Conservation (phyloP, 2,888 invertebrate species). For the Bellardia bayeri region DNA sequence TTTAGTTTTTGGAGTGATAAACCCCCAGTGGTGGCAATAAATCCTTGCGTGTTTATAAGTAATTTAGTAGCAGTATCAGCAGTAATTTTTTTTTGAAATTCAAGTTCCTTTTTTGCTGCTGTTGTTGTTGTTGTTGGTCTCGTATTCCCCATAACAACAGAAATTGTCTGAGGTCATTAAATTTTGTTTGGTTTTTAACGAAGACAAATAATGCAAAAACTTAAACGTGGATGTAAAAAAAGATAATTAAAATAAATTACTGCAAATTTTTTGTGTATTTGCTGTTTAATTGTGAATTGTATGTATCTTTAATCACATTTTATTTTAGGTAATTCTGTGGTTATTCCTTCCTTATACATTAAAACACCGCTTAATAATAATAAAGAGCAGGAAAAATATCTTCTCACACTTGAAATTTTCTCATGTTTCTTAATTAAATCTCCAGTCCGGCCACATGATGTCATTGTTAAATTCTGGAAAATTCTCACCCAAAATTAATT, state of each 20-base stretch:
- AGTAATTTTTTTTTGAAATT: background rate
- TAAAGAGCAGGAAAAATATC: background rate
- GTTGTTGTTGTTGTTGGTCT: background rate
- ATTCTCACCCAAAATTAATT: slow-evolving; percentile 8
- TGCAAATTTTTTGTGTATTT: background rate
- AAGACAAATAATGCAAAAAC: background rate
- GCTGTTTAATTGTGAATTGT: background rate
- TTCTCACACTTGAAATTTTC: slow-evolving; percentile 52
- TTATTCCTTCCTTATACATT: background rate
- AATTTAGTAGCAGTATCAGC: slow-evolving; percentile 29
- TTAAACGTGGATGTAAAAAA: background rate
- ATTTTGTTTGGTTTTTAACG: slow-evolving; percentile 27
- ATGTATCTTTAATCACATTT: background rate
- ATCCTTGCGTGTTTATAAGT: slow-evolving; percentile 63
- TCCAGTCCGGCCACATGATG: background rate
- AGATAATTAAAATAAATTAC: slow-evolving; percentile 26
- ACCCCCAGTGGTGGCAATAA: slow-evolving; percentile 33
- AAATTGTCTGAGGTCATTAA: slow-evolving; percentile 65
- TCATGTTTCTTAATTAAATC: slow-evolving; percentile 29
- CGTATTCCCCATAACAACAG: slow-evolving; percentile 37
- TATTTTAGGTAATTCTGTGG: slow-evolving; percentile 14
- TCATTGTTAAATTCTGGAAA: slow-evolving; percentile 22
- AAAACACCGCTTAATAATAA: background rate
- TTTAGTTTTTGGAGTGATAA: slow-evolving; percentile 10
- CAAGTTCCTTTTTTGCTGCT: slow-evolving; percentile 21